Conservation (phyloP, 2,797 vertebrate species). For the Parauchenoglanis ngamensis region DNA sequence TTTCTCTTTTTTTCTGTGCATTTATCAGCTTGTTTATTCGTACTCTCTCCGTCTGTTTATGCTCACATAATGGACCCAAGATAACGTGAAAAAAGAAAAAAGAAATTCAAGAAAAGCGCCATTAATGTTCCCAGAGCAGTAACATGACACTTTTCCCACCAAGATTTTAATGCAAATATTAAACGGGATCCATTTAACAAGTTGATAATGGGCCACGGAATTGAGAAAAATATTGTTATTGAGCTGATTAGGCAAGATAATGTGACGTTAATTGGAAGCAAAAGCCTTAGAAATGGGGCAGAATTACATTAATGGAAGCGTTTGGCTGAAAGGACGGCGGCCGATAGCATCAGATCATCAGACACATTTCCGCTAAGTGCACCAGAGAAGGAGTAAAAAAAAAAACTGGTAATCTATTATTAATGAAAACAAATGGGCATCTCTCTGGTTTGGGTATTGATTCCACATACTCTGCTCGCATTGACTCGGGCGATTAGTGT, state of each 20-base stretch:
- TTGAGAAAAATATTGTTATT: slow-evolving; percentile 64
- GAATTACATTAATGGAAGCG: slow-evolving; percentile 76
- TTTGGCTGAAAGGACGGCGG: slow-evolving; percentile 73
- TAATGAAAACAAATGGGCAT: slow-evolving; percentile 79
- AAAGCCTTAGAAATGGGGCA: slow-evolving; percentile 73
- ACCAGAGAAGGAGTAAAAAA: slow-evolving; percentile 58
- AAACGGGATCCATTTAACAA: slow-evolving; percentile 19
- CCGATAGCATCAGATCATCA: slow-evolving; percentile 75
- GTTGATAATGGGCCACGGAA: slow-evolving; percentile 8
- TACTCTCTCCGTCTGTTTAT: neutral
- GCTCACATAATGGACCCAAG: slow-evolving; percentile 20
- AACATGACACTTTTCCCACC: neutral
- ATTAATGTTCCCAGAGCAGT: neutral
- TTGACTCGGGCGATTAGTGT: slow-evolving; percentile 55
- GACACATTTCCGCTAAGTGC: slow-evolving; percentile 76
- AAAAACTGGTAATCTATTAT: slow-evolving; percentile 76
- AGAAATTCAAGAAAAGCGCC: neutral
- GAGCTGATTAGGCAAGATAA: slow-evolving; percentile 73
- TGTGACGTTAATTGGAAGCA: slow-evolving; percentile 77
- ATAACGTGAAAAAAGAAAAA: slow-evolving; percentile 66
- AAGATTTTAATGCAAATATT: slow-evolving; percentile 10
- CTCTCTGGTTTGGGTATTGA: slow-evolving; percentile 72
- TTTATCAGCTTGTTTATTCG: slow-evolving; percentile 28
- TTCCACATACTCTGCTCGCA: slow-evolving; percentile 71
- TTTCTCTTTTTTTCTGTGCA: neutral